Percentiles rank a stretch among this genome's conserved stretches.
These are phyloP conservation scores for Globia sparganii DNA, from an alignment of 2,888 invertebrate genomes.

Conservation along the genomic window DNA sequence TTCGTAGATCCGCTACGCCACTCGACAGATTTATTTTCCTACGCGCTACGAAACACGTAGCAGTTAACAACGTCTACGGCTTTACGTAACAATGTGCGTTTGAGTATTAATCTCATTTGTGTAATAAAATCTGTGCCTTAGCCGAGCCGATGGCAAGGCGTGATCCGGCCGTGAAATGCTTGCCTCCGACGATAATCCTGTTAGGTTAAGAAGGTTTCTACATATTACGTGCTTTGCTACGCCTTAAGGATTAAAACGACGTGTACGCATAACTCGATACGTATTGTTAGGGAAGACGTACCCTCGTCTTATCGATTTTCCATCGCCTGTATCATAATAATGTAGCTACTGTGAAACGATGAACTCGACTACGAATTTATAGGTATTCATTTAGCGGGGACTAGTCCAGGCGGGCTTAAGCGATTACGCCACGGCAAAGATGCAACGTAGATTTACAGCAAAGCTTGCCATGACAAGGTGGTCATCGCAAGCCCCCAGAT, in stretches of 20 bases:
- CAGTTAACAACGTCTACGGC: slow-evolving; percentile 62
- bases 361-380: slow-evolving; percentile 76
- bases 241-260: slow-evolving; percentile 92
- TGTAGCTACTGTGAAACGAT: slow-evolving; percentile 53
- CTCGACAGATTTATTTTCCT: slow-evolving; percentile 34
- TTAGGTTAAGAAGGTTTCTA: slow-evolving; percentile 94
- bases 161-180: slow-evolving; percentile 91
- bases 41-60: slow-evolving; percentile 54
- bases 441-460: slow-evolving; percentile 89
- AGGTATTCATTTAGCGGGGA: slow-evolving; percentile 85
- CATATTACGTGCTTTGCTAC: slow-evolving; percentile 93
- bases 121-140: slow-evolving; percentile 90
- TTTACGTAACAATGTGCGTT: slow-evolving; percentile 76
- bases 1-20: slow-evolving; percentile 42
- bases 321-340: slow-evolving; percentile 59
- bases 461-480: slow-evolving; percentile 89
- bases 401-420: slow-evolving; percentile 81
- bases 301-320: slow-evolving; percentile 66
- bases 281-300: slow-evolving; percentile 68
- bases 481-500: slow-evolving; percentile 89
- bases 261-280: slow-evolving; percentile 85
- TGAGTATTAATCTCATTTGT: slow-evolving; percentile 89
- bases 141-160: slow-evolving; percentile 83
- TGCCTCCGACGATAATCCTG: slow-evolving; percentile 92
- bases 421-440: slow-evolving; percentile 87